Percentiles rank a stretch among this genome's conserved stretches.
These are phyloP conservation scores for Tonatia bakeri DNA, from an alignment of 2,113 vertebrate genomes.

Conservation along the genomic window DNA sequence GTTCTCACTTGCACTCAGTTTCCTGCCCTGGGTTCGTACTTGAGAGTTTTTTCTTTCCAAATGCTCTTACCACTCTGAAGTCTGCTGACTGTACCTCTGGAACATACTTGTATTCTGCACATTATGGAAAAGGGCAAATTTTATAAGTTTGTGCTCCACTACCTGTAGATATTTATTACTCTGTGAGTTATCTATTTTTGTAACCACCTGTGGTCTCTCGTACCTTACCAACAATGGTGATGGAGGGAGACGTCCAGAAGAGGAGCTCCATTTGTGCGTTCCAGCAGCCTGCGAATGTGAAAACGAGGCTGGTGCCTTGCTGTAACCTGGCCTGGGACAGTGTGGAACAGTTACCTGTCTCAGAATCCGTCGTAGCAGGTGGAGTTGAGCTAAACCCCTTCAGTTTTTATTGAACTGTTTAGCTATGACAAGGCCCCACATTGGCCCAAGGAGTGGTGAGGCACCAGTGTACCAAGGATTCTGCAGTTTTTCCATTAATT, in stretches of 20 bases:
- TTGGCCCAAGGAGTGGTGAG: background rate
- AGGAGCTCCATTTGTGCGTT: background rate
- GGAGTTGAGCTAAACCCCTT: background rate
- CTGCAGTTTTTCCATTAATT: background rate
- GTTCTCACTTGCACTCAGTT: constrained; percentile 21
- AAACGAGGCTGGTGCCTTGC: constrained; percentile 54
- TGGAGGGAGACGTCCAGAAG: background rate
- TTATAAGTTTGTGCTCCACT: constrained; percentile 51
- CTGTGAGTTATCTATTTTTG: constrained; percentile 52
- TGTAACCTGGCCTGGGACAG: background rate
- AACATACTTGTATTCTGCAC: background rate
- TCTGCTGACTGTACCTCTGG: constrained; percentile 37
- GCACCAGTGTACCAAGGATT: background rate
- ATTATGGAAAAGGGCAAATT: constrained; percentile 26
- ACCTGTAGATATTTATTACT: constrained; percentile 47
- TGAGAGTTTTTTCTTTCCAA: constrained; percentile 40
- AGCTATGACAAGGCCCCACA: background rate
- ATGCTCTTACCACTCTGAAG: background rate
- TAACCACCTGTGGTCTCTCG: constrained; percentile 44
- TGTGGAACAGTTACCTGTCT: background rate
- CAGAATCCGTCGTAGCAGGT: background rate
- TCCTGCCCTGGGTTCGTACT: background rate
- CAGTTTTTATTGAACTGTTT: background rate
- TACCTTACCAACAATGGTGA: constrained; percentile 33
- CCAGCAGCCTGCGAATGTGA: constrained; percentile 59